A percentile compares a stretch with the other conserved stretches of the same genome.
Conservation (phyloP, 1,140 invertebrate genomes). For the Epicauta chinensis region DNA sequence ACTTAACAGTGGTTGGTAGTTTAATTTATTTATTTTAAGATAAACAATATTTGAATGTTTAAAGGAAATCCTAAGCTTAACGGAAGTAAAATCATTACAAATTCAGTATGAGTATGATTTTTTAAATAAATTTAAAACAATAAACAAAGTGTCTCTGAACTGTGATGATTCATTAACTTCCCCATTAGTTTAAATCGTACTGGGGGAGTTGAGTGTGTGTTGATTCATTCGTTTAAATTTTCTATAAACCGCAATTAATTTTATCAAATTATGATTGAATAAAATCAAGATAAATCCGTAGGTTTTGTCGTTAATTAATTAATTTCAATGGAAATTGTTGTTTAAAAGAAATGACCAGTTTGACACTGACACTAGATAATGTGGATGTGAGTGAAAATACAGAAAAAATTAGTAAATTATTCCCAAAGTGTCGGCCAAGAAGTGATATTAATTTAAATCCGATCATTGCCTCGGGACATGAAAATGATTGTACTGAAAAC, state of each 20-base stretch:
- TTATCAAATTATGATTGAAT: too few relatives aligned
- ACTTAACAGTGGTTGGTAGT: too few relatives aligned
- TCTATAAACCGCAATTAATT: too few relatives aligned
- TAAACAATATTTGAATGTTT: too few relatives aligned
- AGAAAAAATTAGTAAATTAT: constrained; percentile 73
- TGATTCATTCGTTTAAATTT: constrained; percentile 4
- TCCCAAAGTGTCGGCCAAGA: constrained; percentile 73
- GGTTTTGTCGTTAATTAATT: not conserved
- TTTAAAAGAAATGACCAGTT: constrained; percentile 44
- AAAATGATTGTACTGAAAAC: constrained; percentile 42
- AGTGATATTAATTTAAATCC: constrained; percentile 55
- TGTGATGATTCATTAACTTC: constrained; percentile 10
- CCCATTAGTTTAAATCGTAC: constrained; percentile 1
- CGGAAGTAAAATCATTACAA: constrained; percentile 13
- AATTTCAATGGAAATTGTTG: constrained; percentile 29
- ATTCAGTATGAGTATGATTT: constrained; percentile 2
- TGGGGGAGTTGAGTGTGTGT: constrained; percentile 1
- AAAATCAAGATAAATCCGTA: too few relatives aligned
- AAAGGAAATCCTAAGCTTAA: too few relatives aligned
- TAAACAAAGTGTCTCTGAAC: constrained; percentile 10
- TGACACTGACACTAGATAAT: constrained; percentile 46
- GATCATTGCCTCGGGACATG: constrained; percentile 39
- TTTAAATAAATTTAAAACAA: not conserved
- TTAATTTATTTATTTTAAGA: too few relatives aligned
- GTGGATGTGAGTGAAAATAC: constrained; percentile 48